Conservation (phyloP, 1,140 invertebrate genomes). For the Helicorthomorpha holstii region DNA sequence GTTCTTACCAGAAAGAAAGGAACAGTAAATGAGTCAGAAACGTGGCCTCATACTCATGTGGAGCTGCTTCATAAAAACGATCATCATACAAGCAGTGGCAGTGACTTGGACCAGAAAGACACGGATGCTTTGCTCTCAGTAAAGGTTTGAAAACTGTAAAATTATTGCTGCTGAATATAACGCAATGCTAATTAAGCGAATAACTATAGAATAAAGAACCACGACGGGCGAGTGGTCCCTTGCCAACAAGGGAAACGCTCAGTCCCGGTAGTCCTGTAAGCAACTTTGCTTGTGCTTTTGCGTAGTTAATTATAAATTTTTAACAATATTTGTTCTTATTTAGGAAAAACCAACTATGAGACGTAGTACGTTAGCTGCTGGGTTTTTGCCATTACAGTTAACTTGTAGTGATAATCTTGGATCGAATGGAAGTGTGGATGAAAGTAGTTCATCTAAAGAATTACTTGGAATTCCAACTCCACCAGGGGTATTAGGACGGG, state of each 20-base stretch:
- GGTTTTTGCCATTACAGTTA: neutral
- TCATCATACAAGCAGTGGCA: slow-evolving; percentile 2
- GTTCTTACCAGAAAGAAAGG: neutral
- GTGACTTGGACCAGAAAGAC: slow-evolving; percentile 15
- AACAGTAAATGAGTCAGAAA: slow-evolving; percentile 3
- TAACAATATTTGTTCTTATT: neutral
- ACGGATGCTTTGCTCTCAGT: slow-evolving; percentile 9
- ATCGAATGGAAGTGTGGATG: neutral
- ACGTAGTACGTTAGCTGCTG: neutral
- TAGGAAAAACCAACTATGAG: neutral
- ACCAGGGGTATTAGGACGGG: slow-evolving; percentile 31
- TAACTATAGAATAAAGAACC: slow-evolving; percentile 1
- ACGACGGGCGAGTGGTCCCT: slow-evolving; percentile 5
- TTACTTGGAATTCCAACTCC: slow-evolving; percentile 11
- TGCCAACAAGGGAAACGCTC: neutral
- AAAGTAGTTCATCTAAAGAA: neutral
- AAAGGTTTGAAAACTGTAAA: too few relatives aligned
- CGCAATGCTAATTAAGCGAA: too few relatives aligned
- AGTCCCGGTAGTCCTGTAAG: slow-evolving; percentile 5
- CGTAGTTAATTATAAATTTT: neutral
- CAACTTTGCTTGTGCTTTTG: too few relatives aligned
- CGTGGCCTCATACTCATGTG: neutral
- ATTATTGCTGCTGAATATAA: too few relatives aligned
- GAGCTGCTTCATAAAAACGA: neutral
- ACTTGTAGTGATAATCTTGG: neutral